Conservation (phyloP, 2,888 invertebrate genomes). For the Zhengitettix transpicula region DNA sequence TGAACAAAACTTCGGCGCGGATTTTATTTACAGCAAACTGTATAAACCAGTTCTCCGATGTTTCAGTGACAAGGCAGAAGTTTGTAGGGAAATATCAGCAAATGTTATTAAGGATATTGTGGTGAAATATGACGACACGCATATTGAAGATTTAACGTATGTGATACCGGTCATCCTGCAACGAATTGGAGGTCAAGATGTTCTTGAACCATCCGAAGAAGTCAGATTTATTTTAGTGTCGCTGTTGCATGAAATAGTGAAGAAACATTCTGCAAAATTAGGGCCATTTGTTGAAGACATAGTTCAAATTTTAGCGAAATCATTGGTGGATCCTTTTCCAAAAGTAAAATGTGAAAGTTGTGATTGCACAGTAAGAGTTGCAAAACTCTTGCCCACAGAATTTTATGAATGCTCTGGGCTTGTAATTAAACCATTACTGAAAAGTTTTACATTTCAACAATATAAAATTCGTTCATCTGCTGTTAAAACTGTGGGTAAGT, state of each 20-base stretch:
- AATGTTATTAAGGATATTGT: constrained; percentile 38
- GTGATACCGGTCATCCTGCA: constrained; percentile 58
- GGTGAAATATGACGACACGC: constrained; percentile 34
- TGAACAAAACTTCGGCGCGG: not conserved
- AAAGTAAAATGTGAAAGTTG: constrained; percentile 67
- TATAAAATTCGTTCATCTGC: constrained; percentile 60
- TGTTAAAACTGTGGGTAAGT: constrained; percentile 22
- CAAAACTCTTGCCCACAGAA: constrained; percentile 42
- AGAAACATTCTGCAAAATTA: constrained; percentile 42
- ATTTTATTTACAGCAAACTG: constrained; percentile 25
- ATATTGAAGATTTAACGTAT: constrained; percentile 57
- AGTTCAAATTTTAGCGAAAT: constrained; percentile 51
- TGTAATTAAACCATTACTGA: constrained; percentile 54
- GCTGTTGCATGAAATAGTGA: constrained; percentile 47
- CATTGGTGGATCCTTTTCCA: constrained; percentile 60
- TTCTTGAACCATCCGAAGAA: constrained; percentile 62
- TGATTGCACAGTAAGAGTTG: constrained; percentile 46
- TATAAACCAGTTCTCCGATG: constrained; percentile 29
- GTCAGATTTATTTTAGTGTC: constrained; percentile 51
- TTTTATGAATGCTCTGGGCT: constrained; percentile 61
- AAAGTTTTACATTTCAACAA: constrained; percentile 65
- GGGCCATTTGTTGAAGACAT: constrained; percentile 59
- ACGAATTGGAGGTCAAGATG: constrained; percentile 60
- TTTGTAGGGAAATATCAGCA: constrained; percentile 41
- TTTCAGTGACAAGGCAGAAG: constrained; percentile 41